A percentile compares a stretch with the other conserved stretches of the same genome.
phyloP scores from a whole-genome alignment of 1,140 invertebrate species.

The Globodera rostochiensis region DNA sequence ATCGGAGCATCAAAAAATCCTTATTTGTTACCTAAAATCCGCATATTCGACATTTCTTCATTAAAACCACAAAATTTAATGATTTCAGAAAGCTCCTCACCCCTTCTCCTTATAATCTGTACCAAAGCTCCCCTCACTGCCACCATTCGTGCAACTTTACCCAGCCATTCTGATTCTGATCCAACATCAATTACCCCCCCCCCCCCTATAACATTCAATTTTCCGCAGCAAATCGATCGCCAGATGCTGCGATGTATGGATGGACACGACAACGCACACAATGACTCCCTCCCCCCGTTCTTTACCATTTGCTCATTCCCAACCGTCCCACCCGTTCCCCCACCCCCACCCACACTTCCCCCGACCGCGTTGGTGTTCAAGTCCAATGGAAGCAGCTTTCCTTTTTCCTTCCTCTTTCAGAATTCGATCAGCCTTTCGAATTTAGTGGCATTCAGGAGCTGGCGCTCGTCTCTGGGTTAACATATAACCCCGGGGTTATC shows the following conservation, averaged over 20 bases:
- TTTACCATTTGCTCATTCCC: neutral
- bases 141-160: neutral
- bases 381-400: slow-evolving; percentile 1
- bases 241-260: neutral
- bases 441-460: no score
- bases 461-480: no score
- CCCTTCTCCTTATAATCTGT: neutral
- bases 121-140: neutral
- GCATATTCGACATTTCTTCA: no score
- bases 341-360: neutral
- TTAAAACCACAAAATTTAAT: no score
- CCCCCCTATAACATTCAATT: neutral
- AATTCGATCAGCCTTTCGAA: no score
- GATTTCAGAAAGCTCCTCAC: neutral
- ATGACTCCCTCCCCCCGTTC: neutral
- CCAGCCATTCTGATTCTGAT: neutral
- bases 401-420: neutral
- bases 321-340: neutral
- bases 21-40: no score
- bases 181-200: neutral
- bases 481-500: no score
- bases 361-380: neutral
- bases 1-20: no score
- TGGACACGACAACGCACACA: slow-evolving; percentile 6
- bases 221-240: slow-evolving; percentile 16